These are phyloP conservation scores for Torymus auratus DNA, from an alignment of 2,888 invertebrate species.

Conservation along the genomic window DNA sequence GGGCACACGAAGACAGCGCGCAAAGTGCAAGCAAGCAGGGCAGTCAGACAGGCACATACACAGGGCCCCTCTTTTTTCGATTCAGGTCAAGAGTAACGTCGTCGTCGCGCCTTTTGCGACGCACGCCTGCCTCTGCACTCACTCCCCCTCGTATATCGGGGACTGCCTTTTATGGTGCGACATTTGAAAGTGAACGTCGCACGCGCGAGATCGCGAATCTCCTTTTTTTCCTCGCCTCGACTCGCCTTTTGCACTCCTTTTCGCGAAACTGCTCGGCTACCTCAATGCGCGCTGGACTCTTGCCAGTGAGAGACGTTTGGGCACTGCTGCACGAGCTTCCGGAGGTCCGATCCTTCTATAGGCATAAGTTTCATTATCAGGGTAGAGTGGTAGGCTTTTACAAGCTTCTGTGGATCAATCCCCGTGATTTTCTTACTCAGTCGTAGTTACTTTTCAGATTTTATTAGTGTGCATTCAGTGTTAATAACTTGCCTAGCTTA, in stretches of 20 bases:
- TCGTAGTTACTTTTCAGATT: too few relatives aligned
- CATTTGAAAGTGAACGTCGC: conserved; percentile 67
- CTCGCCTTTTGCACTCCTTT: neutral
- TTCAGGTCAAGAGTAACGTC: conserved; percentile 75
- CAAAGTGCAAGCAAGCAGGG: conserved; percentile 57
- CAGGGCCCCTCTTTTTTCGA: conserved; percentile 66
- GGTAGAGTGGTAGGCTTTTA: too few relatives aligned
- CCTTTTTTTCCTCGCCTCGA: too few relatives aligned
- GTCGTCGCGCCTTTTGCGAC: conserved; percentile 74
- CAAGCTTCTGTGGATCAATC: too few relatives aligned
- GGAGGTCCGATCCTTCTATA: neutral
- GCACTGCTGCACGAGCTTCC: neutral
- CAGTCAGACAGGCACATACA: conserved; percentile 5
- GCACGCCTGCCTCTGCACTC: conserved; percentile 48
- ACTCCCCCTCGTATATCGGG: conserved; percentile 59
- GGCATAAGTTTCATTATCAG: neutral
- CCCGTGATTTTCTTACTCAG: too few relatives aligned
- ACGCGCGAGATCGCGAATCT: conserved; percentile 40
- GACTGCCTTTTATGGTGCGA: conserved; percentile 72
- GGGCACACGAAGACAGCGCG: conserved; percentile 26
- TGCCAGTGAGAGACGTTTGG: conserved; percentile 15
- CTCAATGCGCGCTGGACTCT: conserved; percentile 29
- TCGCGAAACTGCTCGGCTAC: conserved; percentile 38
- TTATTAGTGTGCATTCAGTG: neutral
- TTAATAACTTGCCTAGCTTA: too few relatives aligned